A percentile compares a stretch with the other conserved stretches of the same genome.
Conservation (phyloP, 2,888 invertebrate genomes). For the Pammene aurita region DNA sequence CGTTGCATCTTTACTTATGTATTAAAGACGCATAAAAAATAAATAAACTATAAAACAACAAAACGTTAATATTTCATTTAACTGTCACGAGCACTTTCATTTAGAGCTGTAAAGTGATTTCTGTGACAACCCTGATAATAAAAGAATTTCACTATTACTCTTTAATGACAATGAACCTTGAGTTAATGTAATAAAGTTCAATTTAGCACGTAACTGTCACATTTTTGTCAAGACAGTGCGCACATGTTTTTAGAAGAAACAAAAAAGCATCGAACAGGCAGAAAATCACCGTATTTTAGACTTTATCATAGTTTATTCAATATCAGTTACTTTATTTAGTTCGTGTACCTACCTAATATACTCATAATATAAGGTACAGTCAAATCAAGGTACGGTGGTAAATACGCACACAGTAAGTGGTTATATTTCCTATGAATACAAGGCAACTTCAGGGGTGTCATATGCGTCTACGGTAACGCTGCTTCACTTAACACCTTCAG, state of each 20-base stretch:
- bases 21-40: not conserved
- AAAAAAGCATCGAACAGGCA: not conserved
- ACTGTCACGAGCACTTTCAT: constrained; percentile 15
- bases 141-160: not conserved
- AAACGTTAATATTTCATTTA: not conserved
- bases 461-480: no score
- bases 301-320: no score
- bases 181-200: not conserved
- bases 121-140: constrained; percentile 36
- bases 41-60: not conserved
- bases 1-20: no score
- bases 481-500: no score
- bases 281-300: no score
- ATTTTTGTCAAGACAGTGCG: constrained; percentile 42
- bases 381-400: no score
- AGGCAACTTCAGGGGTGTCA: no score
- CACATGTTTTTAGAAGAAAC: constrained; percentile 43
- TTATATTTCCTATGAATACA: no score
- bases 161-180: constrained; percentile 7
- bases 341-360: no score
- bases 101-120: constrained; percentile 21
- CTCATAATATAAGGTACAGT: no score
- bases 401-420: no score
- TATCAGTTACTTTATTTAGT: no score
- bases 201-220: not conserved